Base-by-base conservation (phyloP, 2,888 invertebrate genomes). In the Brachynemurus nebulosus region DNA sequence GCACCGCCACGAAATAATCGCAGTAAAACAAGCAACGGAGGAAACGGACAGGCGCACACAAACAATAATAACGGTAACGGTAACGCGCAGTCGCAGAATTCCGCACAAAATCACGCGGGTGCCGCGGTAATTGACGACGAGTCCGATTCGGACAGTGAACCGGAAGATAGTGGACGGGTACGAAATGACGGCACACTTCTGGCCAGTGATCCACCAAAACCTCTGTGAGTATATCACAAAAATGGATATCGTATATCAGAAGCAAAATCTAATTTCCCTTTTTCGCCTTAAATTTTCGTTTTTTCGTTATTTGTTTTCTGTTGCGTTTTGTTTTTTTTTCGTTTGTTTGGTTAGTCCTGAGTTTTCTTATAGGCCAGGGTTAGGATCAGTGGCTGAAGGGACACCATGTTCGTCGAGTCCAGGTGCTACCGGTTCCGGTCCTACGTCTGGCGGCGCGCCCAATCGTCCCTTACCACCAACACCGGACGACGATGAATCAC, bases 151-250 rank as follows among this genome's bases (percentile, higher is more conserved):
- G 88, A 88, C 60, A 81, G 82, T 12, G 86, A 86, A 58, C 83
- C 83, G 27, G 86, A 85, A 56, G 86, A 83, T 57, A 81, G 81
- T 54, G 84, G 86, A 46, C 71, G 81, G 53, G 79, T 78, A 47
- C 73, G 89, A 53, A 90, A 91, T 58, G 95, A 96, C 66, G 96
- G 95, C 50, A 95, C 96, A 2, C 71, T 96, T 45, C 74, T 93
- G 44, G 95, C 95, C 49, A 93, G 93, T 58, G 95, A 96, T 69
- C 93, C 95, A 45, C 92, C 95, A 17, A 88, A 93, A 65, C 95
- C 95, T 56, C 81, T 96, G 92, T 89, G 69, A 84, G 86, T 80
- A 55, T 38, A 27, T 14, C 9, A 9, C 25, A 14, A n/a, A 16
- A 33, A 17, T 19, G 17, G 14, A 17, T 14, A 35, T 17, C 18